These are phyloP conservation scores for Mamestra brassicae DNA, from an alignment of 2,888 invertebrate genomes.

Conservation along the genomic window DNA sequence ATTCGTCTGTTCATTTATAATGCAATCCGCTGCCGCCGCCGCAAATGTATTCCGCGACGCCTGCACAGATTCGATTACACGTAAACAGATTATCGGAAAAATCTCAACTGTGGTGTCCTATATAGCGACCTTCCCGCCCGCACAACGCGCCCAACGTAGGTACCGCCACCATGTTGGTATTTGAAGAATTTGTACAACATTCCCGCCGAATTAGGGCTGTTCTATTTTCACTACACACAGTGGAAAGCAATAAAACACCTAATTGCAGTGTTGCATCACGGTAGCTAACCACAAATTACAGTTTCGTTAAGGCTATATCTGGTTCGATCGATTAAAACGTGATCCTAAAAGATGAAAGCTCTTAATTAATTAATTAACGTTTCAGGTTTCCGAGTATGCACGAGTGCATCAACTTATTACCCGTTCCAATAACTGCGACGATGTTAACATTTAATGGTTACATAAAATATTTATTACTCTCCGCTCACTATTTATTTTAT, in stretches of 20 bases:
- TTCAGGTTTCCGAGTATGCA: conserved; percentile 18
- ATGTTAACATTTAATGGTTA: conserved; percentile 4
- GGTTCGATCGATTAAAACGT: neutral
- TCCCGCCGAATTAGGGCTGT: conserved; percentile 15
- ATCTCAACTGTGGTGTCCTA: conserved; percentile 59
- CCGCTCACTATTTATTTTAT: too few relatives aligned
- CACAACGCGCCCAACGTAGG: neutral
- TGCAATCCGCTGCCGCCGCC: conserved; percentile 31
- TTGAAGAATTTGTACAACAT: conserved; percentile 27
- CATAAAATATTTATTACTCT: neutral
- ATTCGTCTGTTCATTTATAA: conserved; percentile 44
- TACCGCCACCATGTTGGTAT: conserved; percentile 13
- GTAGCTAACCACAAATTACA: neutral
- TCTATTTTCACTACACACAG: conserved; percentile 26
- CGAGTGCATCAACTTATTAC: conserved; percentile 4
- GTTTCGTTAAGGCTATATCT: neutral
- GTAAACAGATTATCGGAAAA: conserved; percentile 77
- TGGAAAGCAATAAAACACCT: conserved; percentile 1
- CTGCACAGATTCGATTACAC: conserved; percentile 68
- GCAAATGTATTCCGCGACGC: conserved; percentile 45
- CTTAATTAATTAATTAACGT: conserved; percentile 40
- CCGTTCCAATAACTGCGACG: neutral
- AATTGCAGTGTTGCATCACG: conserved; percentile 21
- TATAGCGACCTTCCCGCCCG: conserved; percentile 15
- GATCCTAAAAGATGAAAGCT: neutral